phyloP scores from a whole-genome alignment of 2,797 vertebrate species.

The Crossoptilon crossoptilon region DNA sequence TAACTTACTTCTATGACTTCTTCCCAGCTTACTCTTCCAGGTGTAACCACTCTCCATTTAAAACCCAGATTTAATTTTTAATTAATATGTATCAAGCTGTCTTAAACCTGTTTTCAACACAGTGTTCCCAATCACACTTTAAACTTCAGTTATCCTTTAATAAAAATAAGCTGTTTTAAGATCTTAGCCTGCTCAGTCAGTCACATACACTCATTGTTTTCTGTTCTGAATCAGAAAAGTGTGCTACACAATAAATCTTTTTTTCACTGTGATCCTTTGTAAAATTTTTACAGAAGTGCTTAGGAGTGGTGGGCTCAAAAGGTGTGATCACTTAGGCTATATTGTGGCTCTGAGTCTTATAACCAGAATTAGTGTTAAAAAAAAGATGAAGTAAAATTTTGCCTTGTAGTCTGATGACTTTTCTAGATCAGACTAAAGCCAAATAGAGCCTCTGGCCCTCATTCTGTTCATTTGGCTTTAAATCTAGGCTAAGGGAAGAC shows the following conservation, averaged over 20 bases:
- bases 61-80: constrained; percentile 60
- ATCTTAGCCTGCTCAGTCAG: constrained; percentile 35
- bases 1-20: constrained; percentile 31
- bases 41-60: constrained; percentile 19
- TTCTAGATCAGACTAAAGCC: background rate
- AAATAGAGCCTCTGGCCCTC: background rate
- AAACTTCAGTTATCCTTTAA: constrained; percentile 65
- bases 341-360: background rate
- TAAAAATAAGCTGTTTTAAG: constrained; percentile 67
- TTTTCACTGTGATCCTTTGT: background rate
- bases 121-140: constrained; percentile 56
- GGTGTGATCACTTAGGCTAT: background rate
- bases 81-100: constrained; percentile 59
- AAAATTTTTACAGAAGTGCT: constrained; percentile 39
- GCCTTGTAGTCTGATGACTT: background rate
- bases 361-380: background rate
- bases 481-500: fast-evolving
- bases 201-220: constrained; percentile 47
- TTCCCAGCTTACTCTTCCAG: constrained; percentile 22
- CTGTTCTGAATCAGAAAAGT: constrained; percentile 52
- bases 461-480: background rate
- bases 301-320: background rate
- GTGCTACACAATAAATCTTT: constrained; percentile 47
- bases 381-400: background rate
- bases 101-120: constrained; percentile 59